Base-by-base conservation (phyloP, 2,888 invertebrate genomes). In the Cantharis lateralis region DNA sequence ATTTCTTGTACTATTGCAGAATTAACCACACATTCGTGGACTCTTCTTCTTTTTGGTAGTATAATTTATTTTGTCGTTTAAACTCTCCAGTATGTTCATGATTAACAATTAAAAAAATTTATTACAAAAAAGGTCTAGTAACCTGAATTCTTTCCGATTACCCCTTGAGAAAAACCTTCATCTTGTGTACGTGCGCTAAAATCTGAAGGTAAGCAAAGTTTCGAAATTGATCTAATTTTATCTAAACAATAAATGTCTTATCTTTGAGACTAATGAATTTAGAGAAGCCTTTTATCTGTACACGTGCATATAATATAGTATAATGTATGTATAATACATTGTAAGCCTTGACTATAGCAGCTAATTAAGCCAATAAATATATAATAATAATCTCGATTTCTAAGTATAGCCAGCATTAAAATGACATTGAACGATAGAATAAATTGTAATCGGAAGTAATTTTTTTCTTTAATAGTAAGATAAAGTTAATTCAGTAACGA, bases 391-490 rank as follows among this genome's bases (percentile, higher is more conserved):
- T 66, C 24, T 24, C 20, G 7, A 13, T 66, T 66, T 66, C 64
- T 66, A 20, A 66, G 64, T 74, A 62, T 62, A 74, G 70, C 63
- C 63, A 74, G 62, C 48, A 74, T 62, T 73, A 68, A 72, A 70
- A 63, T 66, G 70, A 62, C 70, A 73, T 75, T 75, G 75, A 72
- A 68, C 62, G 68, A 68, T 71, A 68, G 68, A 71, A 70, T 72
- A 15, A 20, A 72, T 73, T 72, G 64, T 76, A 73, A 72, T 62
- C 48, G 63, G 76, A 76, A 76, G 73, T 64, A 13, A 7, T 48
- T 48, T 48, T 48, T 48, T 48, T 48, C n/a, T 48, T 48, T 48
- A n/a, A n/a, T 48, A n/a, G 48, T 48, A 48, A n/a, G 48, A 48
- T 48, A 48, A 48, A 48, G 48, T 48, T 48, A 48, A 48, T 48